Base-by-base conservation (phyloP, 2,113 vertebrate genomes). In the Coryphaenoides rupestris region DNA sequence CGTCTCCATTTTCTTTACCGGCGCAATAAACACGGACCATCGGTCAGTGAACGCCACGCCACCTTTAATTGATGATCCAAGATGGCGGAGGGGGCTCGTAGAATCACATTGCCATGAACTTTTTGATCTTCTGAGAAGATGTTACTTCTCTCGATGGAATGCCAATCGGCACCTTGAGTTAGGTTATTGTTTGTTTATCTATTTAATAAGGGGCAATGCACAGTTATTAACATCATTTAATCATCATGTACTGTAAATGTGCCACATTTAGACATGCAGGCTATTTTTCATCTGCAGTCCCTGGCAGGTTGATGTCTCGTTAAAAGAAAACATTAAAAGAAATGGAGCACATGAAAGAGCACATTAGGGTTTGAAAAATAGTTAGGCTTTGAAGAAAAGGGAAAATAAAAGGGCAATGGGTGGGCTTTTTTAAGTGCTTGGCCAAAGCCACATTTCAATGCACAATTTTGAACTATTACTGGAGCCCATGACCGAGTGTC, bases 341-440 rank as follows among this genome's bases (percentile, higher is more conserved):
- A n/a, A n/a, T n/a, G n/a, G n/a, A n/a, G n/a, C n/a, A n/a, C n/a
- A n/a, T n/a, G n/a, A n/a, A n/a, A n/a, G n/a, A n/a, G n/a, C n/a
- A n/a, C n/a, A n/a, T n/a, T n/a, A n/a, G n/a, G n/a, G n/a, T n/a
- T n/a, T n/a, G n/a, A n/a, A n/a, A n/a, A n/a, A n/a, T n/a, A 68
- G 60, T 73, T 62, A 78, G 62, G 73, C 66, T 63, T 73, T 67
- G 75, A 73, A 87, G 85, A 89, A 89, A 87, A 22, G n/a, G n/a
- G n/a, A n/a, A n/a, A n/a, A n/a, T n/a, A 77, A 62, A 69, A 33
- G 28, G 86, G 85, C 88, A 88, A 78, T 79, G 82, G 81, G 83
- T 80, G 81, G 80, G 79, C 68, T 69, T 56, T 65, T 55, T 45
- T 61, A 19, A 24, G 19, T 56, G 73, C 60, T 19, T 50, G 15